Conservation (phyloP, 1,140 invertebrate genomes). For the Glossosoma conforme region DNA sequence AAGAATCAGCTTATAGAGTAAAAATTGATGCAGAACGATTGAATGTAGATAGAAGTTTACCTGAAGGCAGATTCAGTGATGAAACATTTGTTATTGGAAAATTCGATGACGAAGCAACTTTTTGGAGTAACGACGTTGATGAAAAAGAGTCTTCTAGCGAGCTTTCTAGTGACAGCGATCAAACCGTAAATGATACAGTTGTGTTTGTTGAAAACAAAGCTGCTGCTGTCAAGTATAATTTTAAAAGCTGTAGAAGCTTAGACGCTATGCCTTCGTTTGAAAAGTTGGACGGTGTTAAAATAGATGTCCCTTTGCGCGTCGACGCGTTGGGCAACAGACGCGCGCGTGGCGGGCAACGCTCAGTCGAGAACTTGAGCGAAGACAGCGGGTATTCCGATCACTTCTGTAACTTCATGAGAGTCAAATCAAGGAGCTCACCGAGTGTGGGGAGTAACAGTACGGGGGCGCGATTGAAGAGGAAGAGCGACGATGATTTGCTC, state of each 20-base stretch:
- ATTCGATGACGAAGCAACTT: constrained; percentile 13
- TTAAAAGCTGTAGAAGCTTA: constrained; percentile 48
- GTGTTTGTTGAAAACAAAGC: constrained; percentile 34
- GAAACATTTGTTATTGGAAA: constrained; percentile 32
- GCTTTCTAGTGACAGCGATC: constrained; percentile 35
- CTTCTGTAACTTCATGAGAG: constrained; percentile 38
- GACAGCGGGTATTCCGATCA: constrained; percentile 70
- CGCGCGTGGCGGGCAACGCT: constrained; percentile 52
- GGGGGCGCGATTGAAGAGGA: constrained; percentile 32
- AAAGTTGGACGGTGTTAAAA: constrained; percentile 40
- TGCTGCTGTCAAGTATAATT: constrained; percentile 37
- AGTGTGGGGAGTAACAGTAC: constrained; percentile 35
- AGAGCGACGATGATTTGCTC: constrained; percentile 22
- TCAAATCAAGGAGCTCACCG: constrained; percentile 44
- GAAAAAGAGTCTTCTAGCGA: constrained; percentile 38
- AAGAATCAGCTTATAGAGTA: constrained; percentile 21
- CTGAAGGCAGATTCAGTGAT: constrained; percentile 33
- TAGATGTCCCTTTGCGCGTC: constrained; percentile 35
- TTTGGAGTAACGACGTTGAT: constrained; percentile 33
- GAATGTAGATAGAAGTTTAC: constrained; percentile 19
- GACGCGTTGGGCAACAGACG: constrained; percentile 31
- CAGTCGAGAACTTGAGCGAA: constrained; percentile 67
- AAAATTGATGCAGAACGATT: constrained; percentile 10
- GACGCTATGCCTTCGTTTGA: constrained; percentile 48
- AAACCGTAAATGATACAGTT: constrained; percentile 34